A percentile compares a stretch with the other conserved stretches of the same genome.
These are phyloP conservation scores for Semaprochilodus insignis DNA, from an alignment of 2,797 vertebrate genomes.

Conservation along the genomic window DNA sequence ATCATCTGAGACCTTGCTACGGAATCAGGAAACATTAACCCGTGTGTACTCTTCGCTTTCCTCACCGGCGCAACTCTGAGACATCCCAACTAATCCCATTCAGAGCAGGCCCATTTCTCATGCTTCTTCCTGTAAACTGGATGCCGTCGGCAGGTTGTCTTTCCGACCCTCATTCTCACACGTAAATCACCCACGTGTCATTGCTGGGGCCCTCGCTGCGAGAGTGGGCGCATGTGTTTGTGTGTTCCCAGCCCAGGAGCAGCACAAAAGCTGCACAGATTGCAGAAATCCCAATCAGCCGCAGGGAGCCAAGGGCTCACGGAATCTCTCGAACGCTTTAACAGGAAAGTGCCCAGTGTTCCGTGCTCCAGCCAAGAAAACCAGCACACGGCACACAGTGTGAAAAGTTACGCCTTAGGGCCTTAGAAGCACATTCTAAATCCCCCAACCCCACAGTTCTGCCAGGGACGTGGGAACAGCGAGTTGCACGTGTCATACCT, in stretches of 20 bases:
- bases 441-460: constrained; percentile 13
- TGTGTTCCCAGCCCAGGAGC: constrained; percentile 32
- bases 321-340: constrained; percentile 48
- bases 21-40: constrained; percentile 16
- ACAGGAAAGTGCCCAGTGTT: constrained; percentile 48
- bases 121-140: constrained; percentile 34
- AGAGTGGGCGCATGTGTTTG: constrained; percentile 16
- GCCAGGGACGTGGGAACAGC: constrained; percentile 17
- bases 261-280: constrained; percentile 51
- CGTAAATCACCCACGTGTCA: constrained; percentile 40
- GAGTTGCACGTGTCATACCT: constrained; percentile 33
- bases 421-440: constrained; percentile 48
- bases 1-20: neutral
- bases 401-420: constrained; percentile 51
- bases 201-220: constrained; percentile 8
- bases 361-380: constrained; percentile 47
- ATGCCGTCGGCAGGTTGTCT: constrained; percentile 44
- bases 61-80: neutral
- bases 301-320: constrained; percentile 23
- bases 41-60: neutral
- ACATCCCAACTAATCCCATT: constrained; percentile 19
- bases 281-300: constrained; percentile 53
- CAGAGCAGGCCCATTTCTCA: constrained; percentile 28
- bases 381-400: constrained; percentile 47
- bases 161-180: constrained; percentile 44